Conservation (phyloP, 2,888 invertebrate genomes). For the Drosophila pegasa region DNA sequence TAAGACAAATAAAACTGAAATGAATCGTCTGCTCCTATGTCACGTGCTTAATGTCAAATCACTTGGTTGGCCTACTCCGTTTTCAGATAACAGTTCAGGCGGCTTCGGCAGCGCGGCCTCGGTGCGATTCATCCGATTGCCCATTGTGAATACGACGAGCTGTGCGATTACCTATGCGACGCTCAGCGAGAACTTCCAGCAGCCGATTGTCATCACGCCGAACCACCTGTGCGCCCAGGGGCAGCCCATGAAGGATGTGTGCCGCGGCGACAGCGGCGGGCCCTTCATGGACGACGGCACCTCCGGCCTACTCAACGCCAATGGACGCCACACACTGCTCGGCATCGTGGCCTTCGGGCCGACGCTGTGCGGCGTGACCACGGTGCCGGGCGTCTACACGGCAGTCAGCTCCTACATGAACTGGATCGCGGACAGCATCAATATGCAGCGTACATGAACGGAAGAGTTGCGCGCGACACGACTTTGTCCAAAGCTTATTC, state of each 20-base stretch:
- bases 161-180: constrained; percentile 84
- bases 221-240: constrained; percentile 84
- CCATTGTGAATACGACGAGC: constrained; percentile 84
- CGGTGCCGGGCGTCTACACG: constrained; percentile 85
- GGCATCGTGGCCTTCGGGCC: constrained; percentile 84
- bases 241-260: constrained; percentile 83
- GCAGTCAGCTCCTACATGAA: constrained; percentile 83
- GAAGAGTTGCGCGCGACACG: constrained; percentile 8
- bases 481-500: constrained; percentile 56
- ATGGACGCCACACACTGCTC: constrained; percentile 73
- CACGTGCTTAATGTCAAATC: background rate
- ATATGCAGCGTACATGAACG: constrained; percentile 2
- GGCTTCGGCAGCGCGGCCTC: constrained; percentile 46
- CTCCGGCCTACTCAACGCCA: constrained; percentile 58
- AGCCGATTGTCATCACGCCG: constrained; percentile 84
- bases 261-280: constrained; percentile 85
- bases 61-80: constrained; percentile 14
- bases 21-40: no score
- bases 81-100: constrained; percentile 27
- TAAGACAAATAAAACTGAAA: constrained; percentile 10
- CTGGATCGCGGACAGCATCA: constrained; percentile 82
- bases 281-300: constrained; percentile 83
- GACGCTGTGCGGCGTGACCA: constrained; percentile 82
- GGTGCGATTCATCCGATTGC: constrained; percentile 85
- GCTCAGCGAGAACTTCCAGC: constrained; percentile 84